Conservation (phyloP, 2,113 vertebrate species). For the Columba livia region DNA sequence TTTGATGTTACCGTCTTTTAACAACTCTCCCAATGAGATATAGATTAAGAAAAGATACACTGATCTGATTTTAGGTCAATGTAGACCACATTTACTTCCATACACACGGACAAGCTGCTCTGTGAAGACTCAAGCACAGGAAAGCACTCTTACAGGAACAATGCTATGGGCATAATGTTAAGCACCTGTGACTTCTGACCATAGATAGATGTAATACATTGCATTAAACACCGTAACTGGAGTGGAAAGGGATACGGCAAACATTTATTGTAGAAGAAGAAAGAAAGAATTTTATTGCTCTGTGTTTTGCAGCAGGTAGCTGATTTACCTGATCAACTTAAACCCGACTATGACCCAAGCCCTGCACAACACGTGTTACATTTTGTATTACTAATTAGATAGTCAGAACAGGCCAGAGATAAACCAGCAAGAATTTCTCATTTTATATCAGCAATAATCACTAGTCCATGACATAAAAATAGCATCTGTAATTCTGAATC, state of each 20-base stretch:
- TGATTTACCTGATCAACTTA: neutral
- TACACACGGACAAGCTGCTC: neutral
- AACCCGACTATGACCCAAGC: neutral
- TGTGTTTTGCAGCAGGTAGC: neutral
- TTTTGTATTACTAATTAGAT: neutral
- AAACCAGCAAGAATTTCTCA: neutral
- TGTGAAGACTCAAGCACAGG: neutral
- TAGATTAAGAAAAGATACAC: neutral
- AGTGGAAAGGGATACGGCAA: neutral
- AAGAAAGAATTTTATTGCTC: neutral
- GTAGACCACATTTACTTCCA: fast-evolving
- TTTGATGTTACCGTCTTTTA: neutral
- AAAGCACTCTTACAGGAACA: neutral
- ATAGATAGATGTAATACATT: neutral
- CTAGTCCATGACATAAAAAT: neutral
- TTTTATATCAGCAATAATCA: neutral
- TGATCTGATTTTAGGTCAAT: neutral
- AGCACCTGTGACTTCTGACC: neutral
- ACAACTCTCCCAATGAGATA: neutral
- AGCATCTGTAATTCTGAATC: neutral
- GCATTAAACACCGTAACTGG: neutral
- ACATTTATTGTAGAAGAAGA: neutral
- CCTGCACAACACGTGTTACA: neutral
- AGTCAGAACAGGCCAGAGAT: neutral
- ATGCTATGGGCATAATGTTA: neutral